Evolutionary conservation across 2,797 vertebrate genomes (phyloP), one percentile per base, ranked within the genome.

Genomic region (Gorsachius magnificus): DNA sequence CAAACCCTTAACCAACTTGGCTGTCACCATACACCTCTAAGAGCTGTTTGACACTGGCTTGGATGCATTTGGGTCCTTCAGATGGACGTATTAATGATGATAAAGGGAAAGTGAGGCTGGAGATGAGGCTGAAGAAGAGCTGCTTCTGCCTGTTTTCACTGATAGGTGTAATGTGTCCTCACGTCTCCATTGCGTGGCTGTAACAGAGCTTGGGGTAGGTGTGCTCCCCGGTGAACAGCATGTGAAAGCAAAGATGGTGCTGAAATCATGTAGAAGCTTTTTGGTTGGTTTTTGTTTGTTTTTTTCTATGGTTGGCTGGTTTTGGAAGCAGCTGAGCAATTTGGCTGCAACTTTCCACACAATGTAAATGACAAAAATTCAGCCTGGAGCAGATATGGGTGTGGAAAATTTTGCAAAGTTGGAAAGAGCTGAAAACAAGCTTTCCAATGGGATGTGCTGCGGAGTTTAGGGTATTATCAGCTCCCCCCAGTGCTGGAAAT

Each of bases 1-100:
- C 25, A 54, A 69, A 13, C 31, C 24, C 29, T 54, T 13, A 4
- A 36, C 19, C 11, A 13, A 31, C 53, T 4, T 16, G 25, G 6
- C 15, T 81, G 29, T 15, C 5, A 0, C 43, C 6, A 0, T 4
- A 2, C 0, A 0, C 41, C 21, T 60, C n/a, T 11, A 13, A 43
- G 48, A 75, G 33, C 26, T 38, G 13, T 51, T 68, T 64, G 33
- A 16, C 3, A 6, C 20, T 9, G 11, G 24, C 9, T 21, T 31
- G 83, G 70, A 2, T 51, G 21, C 4, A 2, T 15, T n/a, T 13
- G 22, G 7, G 10, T 64, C n/a, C 51, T 90, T 79, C 58, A 48
- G 41, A 5, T 66, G 43, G 46, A 21, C 14, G 3, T 46, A 6
- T 24, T 31, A 50, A 14, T 5, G 57, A 5, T 6, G 10, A 7